A percentile compares a stretch with the other conserved stretches of the same genome.
Conservation (phyloP, 2,113 vertebrate species). For the Dicentrarchus labrax region DNA sequence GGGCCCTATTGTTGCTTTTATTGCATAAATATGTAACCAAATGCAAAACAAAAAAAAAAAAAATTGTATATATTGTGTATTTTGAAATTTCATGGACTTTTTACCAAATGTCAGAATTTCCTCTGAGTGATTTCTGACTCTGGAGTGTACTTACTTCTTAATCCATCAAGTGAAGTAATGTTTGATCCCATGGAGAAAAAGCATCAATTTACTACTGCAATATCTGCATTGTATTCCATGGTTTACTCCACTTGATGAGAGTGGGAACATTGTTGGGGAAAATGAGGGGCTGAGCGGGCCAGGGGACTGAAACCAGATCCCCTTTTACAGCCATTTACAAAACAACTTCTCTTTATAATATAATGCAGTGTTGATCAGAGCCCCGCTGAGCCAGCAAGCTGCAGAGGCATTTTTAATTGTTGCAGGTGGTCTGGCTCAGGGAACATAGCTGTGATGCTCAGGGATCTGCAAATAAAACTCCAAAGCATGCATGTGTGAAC, state of each 20-base stretch:
- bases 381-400: conserved; percentile 70
- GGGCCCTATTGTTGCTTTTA: not conserved
- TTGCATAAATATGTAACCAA: not conserved
- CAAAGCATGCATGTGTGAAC: conserved; percentile 78
- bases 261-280: conserved; percentile 41
- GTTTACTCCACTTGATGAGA: conserved; percentile 39
- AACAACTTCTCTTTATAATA: conserved; percentile 69
- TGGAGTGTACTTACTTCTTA: not conserved
- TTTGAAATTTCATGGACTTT: not conserved
- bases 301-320: conserved; percentile 59
- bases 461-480: conserved; percentile 82
- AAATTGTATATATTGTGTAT: too few relatives aligned
- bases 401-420: conserved; percentile 77
- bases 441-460: conserved; percentile 76
- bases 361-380: conserved; percentile 68
- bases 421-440: conserved; percentile 81
- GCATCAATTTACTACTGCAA: conserved; percentile 5
- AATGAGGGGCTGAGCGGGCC: not conserved
- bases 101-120: not conserved
- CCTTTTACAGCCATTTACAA: conserved; percentile 66
- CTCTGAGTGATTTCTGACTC: not conserved
- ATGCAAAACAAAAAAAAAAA: not conserved
- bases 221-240: conserved; percentile 6
- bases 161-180: not conserved
- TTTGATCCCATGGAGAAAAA: not conserved